Evolutionary conservation across 2,888 invertebrate species (phyloP), one percentile per base, ranked within the genome.

Genomic region (Callinectes sapidus): DNA sequence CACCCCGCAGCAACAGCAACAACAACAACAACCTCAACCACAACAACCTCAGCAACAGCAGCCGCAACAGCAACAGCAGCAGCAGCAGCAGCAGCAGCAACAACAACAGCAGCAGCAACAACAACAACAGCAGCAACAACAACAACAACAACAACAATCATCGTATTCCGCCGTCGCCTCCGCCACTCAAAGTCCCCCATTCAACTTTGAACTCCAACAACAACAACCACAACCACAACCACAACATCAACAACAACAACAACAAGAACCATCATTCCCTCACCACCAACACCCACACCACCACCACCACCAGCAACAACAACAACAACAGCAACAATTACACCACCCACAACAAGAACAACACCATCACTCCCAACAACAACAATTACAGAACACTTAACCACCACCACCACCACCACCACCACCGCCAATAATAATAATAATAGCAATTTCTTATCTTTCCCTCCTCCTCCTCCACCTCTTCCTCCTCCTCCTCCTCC

Each of bases 81-180:
- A 66, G 71, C 66, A 61, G 23, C 66, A 89, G 39, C 48, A 35
- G 8, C 28, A 39, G 14, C 88, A 88, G 54, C 87, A 87, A 35
- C 88, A 55, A 28, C 88, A 88, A 35, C 55, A n/a, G 2, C 71
- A 23, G 3, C 71, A 71, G 10, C 61, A 89, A 42, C 55, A 48
- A 6, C 87, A 87, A n/a, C 48, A 23, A 3, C 89, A 61, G 5
- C 54, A 89, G 55, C 89, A 89, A 61, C 89, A 55, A 28, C 89
- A 88, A 13, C 89, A 89, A 32, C 89, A 90, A 28, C 90, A 90
- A 54, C 77, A 90, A 32, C 90, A 90, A 85, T 28, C 85, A 14
- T n/a, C 71, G 28, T 39, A 54, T 48, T 28, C 81, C 54, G 42
- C 85, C 39, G 71, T 48, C 89, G 89, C 66, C 66, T n/a, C 39